phyloP scores from a whole-genome alignment of 2,797 vertebrate species.

The Siniperca undulata region DNA sequence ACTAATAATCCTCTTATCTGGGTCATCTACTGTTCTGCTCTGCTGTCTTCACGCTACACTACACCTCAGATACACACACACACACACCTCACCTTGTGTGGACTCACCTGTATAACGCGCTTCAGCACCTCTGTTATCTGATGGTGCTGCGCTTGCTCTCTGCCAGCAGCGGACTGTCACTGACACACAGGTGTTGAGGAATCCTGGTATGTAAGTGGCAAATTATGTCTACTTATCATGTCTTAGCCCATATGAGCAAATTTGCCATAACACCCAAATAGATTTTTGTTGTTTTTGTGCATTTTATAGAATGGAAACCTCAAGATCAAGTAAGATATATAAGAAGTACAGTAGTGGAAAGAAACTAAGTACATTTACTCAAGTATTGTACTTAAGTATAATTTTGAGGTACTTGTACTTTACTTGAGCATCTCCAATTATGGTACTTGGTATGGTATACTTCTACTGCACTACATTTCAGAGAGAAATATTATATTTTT shows the following conservation, averaged over 20 bases:
- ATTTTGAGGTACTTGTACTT: too few species aligned
- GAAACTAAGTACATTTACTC: too few species aligned
- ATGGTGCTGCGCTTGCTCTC: slow-evolving; percentile 59
- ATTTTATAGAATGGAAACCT: neutral
- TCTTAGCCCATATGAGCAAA: too few species aligned
- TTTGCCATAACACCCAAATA: neutral
- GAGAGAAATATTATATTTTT: too few species aligned
- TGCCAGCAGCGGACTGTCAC: slow-evolving; percentile 50
- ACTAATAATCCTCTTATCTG: slow-evolving; percentile 82
- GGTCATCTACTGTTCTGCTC: slow-evolving; percentile 69
- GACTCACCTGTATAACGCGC: slow-evolving; percentile 66
- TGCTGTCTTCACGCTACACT: slow-evolving; percentile 72
- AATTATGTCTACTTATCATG: too few species aligned
- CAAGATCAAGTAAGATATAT: neutral
- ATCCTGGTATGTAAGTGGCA: neutral
- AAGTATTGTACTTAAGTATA: too few species aligned
- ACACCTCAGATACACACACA: slow-evolving; percentile 68
- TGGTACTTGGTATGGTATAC: too few species aligned
- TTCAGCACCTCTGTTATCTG: slow-evolving; percentile 77
- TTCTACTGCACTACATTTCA: too few species aligned
- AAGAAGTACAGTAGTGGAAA: neutral
- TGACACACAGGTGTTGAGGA: slow-evolving; percentile 53
- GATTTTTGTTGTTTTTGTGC: neutral
- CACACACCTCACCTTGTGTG: too few species aligned
- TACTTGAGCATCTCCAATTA: too few species aligned